Base-by-base conservation (phyloP, 2,113 vertebrate species). In the Hirundichthys speculiger region DNA sequence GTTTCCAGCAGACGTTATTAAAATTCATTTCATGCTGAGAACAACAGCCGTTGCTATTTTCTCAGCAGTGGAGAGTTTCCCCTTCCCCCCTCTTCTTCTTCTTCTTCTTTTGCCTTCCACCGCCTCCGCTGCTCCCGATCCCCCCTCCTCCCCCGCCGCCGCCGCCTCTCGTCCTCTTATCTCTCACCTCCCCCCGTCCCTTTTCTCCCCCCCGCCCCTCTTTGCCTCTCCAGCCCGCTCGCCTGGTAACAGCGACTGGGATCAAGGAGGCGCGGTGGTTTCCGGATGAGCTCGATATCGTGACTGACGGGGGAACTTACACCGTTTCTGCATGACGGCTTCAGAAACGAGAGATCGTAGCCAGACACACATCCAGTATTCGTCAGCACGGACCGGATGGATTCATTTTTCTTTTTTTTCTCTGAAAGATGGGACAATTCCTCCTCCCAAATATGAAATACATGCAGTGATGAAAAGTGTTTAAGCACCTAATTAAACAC, bases 271-370 rank as follows among this genome's bases (percentile, higher is more conserved):
- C 43, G 4, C 52, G 49, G 22, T 20, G 2, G 24, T 83, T 84
- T 78, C 68, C 76, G 52, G 53, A 68, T 79, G 79, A 79, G 63
- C 74, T 77, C 72, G 77, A 82, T 83, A 80, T 60, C 79, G 20
- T 77, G 78, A 74, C 52, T 63, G 72, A 69, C 57, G 27, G 56
- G 27, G 56, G 45, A 81, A 73, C 54, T 64, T 78, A 39, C 42
- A 69, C 16, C 14, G 13, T 53, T 73, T 30, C 68, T 59, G 61
- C 34, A 13, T 56, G 47, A 75, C 12, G 57, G 57, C 55, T 4
- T 69, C 27, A 58, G 51, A 69, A 8, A 49, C 4, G 22, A 21
- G 4, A 39, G 56, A 38, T 46, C 64, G 49, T 13, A 39, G 9
- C 16, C 15, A 16, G 14, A 22, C 14, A 49, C 58, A 63, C 20